Conservation (phyloP, 2,113 vertebrate genomes). For the Phocoena sinus region DNA sequence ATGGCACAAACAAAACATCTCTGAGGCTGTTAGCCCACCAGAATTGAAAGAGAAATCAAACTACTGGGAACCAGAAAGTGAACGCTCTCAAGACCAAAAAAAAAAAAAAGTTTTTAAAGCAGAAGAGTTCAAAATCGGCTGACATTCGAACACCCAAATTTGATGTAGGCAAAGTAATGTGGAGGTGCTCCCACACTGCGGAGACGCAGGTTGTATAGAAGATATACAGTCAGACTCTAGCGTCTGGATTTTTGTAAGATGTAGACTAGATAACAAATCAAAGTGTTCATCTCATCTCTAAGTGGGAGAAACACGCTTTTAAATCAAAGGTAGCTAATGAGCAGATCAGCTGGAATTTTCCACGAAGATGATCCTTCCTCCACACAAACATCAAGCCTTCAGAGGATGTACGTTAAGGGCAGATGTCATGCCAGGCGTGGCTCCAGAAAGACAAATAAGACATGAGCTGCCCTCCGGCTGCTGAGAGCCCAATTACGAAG, state of each 20-base stretch:
- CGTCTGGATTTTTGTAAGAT: not conserved
- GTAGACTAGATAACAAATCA: not conserved
- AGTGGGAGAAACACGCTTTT: not conserved
- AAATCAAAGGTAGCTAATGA: not conserved
- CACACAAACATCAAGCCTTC: not conserved
- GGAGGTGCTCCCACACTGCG: fast-evolving
- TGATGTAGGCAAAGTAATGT: not conserved
- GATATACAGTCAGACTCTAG: not conserved
- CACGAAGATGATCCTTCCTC: not conserved
- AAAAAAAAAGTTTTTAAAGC: not conserved
- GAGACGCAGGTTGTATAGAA: not conserved
- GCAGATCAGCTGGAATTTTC: not conserved
- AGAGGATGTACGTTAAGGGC: not conserved
- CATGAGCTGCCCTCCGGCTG: not conserved
- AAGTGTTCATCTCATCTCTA: not conserved
- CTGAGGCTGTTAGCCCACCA: not conserved
- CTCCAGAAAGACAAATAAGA: not conserved
- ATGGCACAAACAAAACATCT: not conserved
- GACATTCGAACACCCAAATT: not conserved
- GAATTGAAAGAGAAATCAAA: not conserved
- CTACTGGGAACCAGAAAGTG: not conserved
- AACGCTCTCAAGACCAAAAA: not conserved
- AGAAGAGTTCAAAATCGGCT: not conserved
- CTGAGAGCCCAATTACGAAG: not conserved
- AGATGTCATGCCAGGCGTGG: fast-evolving